Evolutionary conservation across 2,888 invertebrate genomes (phyloP).

Genomic region (Drosophila eohydei): DNA sequence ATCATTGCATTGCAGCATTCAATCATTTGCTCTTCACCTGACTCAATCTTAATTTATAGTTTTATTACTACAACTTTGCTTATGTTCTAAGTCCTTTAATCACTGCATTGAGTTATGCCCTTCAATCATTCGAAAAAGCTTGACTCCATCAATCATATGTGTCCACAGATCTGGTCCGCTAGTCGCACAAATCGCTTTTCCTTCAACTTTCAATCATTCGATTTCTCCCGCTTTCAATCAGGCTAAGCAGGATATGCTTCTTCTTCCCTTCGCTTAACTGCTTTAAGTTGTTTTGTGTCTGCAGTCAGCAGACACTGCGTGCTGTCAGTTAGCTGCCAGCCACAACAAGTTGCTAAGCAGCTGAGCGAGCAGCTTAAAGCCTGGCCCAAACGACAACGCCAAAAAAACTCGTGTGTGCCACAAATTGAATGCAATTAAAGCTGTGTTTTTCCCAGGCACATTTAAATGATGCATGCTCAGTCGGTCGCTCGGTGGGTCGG

Average conservation of each 20-base stretch:
- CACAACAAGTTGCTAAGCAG: constrained; percentile 37
- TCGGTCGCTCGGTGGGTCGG: constrained; percentile 1
- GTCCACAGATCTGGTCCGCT: not conserved
- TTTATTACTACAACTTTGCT: too few species aligned
- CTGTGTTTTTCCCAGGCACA: constrained; percentile 43
- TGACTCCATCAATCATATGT: not conserved
- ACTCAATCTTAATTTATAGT: not conserved
- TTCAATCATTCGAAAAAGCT: not conserved
- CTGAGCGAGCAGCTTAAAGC: constrained; percentile 25
- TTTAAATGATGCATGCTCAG: constrained; percentile 70
- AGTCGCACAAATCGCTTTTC: not conserved
- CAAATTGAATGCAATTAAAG: constrained; percentile 78
- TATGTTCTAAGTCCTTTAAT: not conserved
- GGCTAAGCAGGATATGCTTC: not conserved
- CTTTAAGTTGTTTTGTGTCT: constrained; percentile 1
- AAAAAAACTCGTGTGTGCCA: constrained; percentile 27
- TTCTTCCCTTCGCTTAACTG: not conserved
- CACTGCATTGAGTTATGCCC: not conserved
- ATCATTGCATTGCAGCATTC: not conserved
- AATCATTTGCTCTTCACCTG: not conserved
- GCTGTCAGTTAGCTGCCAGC: constrained; percentile 30
- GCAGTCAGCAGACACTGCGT: constrained; percentile 16
- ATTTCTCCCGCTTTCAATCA: not conserved
- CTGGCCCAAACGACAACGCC: not conserved
- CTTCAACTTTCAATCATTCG: not conserved